phyloP scores from a whole-genome alignment of 1,140 invertebrate genomes.

The Eurosta solidaginis region DNA sequence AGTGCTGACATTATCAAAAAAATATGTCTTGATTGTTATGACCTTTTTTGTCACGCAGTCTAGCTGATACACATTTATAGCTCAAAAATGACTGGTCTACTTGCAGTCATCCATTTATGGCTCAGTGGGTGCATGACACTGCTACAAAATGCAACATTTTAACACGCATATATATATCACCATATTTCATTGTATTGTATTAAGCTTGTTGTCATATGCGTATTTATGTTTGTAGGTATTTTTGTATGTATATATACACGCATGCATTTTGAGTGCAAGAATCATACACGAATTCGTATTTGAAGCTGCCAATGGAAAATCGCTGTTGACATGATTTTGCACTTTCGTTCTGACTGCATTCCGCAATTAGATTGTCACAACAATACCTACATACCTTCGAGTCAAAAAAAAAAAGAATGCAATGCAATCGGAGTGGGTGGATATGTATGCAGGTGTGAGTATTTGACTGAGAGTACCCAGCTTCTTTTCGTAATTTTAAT shows the following conservation, averaged over 20 bases:
- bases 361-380: slow-evolving; percentile 55
- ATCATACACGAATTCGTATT: background rate
- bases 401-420: slow-evolving; percentile 15
- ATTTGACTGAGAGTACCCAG: too few species aligned
- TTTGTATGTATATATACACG: background rate
- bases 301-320: slow-evolving; percentile 53
- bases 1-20: background rate
- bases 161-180: background rate
- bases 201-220: background rate
- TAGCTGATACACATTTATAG: background rate
- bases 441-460: background rate
- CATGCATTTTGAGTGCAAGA: background rate
- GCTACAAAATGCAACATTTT: background rate
- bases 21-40: slow-evolving; percentile 4
- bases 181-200: slow-evolving; percentile 10
- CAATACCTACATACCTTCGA: slow-evolving; percentile 24
- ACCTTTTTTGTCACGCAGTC: slow-evolving; percentile 11
- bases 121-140: slow-evolving; percentile 23
- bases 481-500: too few species aligned
- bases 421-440: background rate
- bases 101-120: background rate
- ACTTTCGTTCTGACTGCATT: slow-evolving; percentile 60
- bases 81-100: background rate
- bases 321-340: slow-evolving; percentile 61
- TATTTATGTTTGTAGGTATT: background rate